These are phyloP conservation scores for Eurois occulta DNA, from an alignment of 2,888 invertebrate species.

Conservation along the genomic window DNA sequence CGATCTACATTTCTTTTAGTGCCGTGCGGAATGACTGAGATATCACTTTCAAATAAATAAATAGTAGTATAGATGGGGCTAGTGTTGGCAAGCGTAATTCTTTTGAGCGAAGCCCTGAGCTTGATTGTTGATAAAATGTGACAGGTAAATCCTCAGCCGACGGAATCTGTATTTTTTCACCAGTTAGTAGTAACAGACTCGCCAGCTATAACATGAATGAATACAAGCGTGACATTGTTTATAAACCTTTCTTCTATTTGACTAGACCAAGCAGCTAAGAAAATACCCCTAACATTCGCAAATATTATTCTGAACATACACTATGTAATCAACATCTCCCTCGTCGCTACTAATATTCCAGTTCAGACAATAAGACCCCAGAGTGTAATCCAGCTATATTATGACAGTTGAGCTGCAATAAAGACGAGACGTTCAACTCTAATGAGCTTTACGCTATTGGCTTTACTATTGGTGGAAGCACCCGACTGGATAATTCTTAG, in stretches of 20 bases:
- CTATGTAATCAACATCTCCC: conserved; percentile 21
- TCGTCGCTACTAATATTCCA: conserved; percentile 11
- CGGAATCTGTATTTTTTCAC: background rate
- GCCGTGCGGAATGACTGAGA: conserved; percentile 8
- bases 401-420: conserved; percentile 37
- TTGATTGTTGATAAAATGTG: background rate
- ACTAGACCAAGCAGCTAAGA: background rate
- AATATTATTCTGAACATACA: background rate
- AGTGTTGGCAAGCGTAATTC: background rate
- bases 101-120: background rate
- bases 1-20: conserved; percentile 26
- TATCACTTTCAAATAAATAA: conserved; percentile 32
- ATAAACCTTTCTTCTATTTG: background rate
- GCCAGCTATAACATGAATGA: no score
- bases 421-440: conserved; percentile 19
- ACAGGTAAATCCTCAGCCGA: background rate
- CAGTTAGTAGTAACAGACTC: background rate
- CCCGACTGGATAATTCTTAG: conserved; percentile 20
- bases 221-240: background rate
- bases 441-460: conserved; percentile 34
- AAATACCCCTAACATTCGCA: background rate
- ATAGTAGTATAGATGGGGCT: background rate
- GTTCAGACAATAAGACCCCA: conserved; percentile 21
- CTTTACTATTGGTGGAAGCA: conserved; percentile 22
- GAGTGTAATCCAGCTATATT: conserved; percentile 26